These are phyloP conservation scores for Macropis europaea DNA, from an alignment of 2,888 invertebrate genomes.

Conservation along the genomic window DNA sequence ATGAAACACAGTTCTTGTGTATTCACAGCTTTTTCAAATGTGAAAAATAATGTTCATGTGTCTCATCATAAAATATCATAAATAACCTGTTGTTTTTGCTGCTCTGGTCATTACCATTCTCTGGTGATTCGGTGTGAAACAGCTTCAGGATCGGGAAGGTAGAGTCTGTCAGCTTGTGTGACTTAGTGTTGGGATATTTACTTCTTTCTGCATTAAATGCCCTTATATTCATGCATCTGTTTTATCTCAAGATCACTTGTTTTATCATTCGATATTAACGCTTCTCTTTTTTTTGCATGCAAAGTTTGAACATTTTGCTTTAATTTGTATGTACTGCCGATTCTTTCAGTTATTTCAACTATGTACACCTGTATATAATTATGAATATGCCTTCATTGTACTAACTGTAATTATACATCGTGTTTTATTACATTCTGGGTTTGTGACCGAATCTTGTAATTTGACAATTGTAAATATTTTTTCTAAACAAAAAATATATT, in stretches of 20 bases:
- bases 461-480: no score
- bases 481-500: no score
- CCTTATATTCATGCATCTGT: slow-evolving; percentile 76
- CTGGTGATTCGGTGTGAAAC: slow-evolving; percentile 68
- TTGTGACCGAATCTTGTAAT: slow-evolving; percentile 31
- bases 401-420: not conserved
- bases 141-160: slow-evolving; percentile 90
- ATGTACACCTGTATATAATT: not conserved
- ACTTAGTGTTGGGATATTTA: slow-evolving; percentile 78
- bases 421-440: not conserved
- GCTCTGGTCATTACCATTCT: slow-evolving; percentile 70
- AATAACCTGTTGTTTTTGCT: slow-evolving; percentile 69
- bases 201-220: slow-evolving; percentile 77
- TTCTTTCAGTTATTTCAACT: not conserved
- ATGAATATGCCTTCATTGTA: not conserved
- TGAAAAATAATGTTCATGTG: slow-evolving; percentile 3
- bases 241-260: slow-evolving; percentile 54
- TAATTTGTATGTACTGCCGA: slow-evolving; percentile 16
- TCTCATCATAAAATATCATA: slow-evolving; percentile 17
- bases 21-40: not conserved
- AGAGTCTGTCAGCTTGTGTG: slow-evolving; percentile 84
- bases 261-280: slow-evolving; percentile 56
- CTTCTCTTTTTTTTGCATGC: slow-evolving; percentile 57
- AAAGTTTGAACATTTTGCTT: slow-evolving; percentile 5
- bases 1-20: no score